A percentile compares a stretch with the other conserved stretches of the same genome.
phyloP scores from a whole-genome alignment of 2,888 invertebrate genomes.

The Anaspis maculata region DNA sequence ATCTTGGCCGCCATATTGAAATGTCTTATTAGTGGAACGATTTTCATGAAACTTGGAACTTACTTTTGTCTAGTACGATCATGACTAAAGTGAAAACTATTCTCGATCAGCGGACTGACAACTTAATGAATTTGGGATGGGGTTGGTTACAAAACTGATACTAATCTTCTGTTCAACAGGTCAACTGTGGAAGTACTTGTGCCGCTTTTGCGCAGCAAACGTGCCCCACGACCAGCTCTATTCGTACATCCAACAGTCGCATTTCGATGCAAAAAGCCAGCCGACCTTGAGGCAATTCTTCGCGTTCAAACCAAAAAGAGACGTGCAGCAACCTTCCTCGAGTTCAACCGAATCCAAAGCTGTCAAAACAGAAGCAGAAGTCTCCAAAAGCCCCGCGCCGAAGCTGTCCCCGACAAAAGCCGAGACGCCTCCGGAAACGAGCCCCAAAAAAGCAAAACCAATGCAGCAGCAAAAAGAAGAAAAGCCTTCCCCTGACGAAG shows the following conservation, averaged over 20 bases:
- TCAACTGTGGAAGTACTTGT: conserved; percentile 50
- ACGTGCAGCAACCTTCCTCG: too few species aligned
- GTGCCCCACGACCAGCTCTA: conserved; percentile 41
- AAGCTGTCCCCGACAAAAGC: too few species aligned
- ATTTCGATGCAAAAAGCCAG: conserved; percentile 37
- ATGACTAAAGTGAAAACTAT: too few species aligned
- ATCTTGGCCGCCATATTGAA: too few species aligned
- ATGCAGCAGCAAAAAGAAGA: not conserved
- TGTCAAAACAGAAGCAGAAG: too few species aligned
- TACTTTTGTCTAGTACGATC: too few species aligned
- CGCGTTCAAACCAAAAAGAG: conserved; percentile 6
- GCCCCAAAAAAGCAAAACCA: not conserved
- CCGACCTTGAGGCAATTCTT: conserved; percentile 27
- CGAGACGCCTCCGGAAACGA: too few species aligned
- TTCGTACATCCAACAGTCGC: conserved; percentile 44
- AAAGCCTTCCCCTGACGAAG: not conserved
- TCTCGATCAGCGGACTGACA: too few species aligned
- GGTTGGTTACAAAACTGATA: not conserved
- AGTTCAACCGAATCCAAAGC: too few species aligned
- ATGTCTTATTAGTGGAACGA: too few species aligned
- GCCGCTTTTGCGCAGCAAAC: conserved; percentile 42
- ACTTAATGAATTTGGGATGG: not conserved
- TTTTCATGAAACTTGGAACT: too few species aligned
- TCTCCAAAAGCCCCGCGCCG: too few species aligned
- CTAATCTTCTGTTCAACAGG: conserved; percentile 33